Base-by-base conservation (phyloP, 2,888 invertebrate genomes). In the Oligia fasciuncula region DNA sequence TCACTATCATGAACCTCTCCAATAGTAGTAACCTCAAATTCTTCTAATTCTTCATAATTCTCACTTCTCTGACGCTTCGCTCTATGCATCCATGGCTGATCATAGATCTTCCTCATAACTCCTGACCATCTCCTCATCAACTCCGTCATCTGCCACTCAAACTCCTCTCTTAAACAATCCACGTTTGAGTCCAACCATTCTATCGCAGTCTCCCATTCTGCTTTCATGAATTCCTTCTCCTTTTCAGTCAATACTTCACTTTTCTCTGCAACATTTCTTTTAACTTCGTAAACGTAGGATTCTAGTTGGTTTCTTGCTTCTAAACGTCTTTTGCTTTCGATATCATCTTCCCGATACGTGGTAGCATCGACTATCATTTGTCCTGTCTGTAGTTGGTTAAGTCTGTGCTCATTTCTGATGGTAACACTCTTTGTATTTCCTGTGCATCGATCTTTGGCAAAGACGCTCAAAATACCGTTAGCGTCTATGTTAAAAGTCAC, bases 231-330 rank as follows among this genome's bases (percentile, higher is more conserved):
- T 1, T 85, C 84, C 29, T 86, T 91, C 40, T 94, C 95, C 70
- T 90, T 85, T 14, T 89, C 90, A 0, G 90, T 91, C 6, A 95
- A 57, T 35, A 87, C 87, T 0, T 90, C 90, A 4, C 85, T 85
- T 60, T 93, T 91, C 0, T 95, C 94, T 1, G 86, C 76, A 0
- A 95, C 89, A 0, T 89, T 89, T 49, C 93, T 91, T 73, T 94
- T 95, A 0, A 93, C 91, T 62, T 90, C 92, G 69, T 93, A 95
- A 4, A 96, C 88, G 62, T 94, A 96, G 0, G 93, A 90, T 87
- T 96, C 96, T 43, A 96, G 63, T 66, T 95, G 94, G 62, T 96
- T 95, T 43, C 94, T 92, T 0, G 91, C 93, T 91, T 95, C 95
- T 4, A 96, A 87, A 14, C 94, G 90, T 1, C 79, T 80, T 81